Evolutionary conservation across 2,797 vertebrate genomes (phyloP).

Genomic region (Acomys russatus): DNA sequence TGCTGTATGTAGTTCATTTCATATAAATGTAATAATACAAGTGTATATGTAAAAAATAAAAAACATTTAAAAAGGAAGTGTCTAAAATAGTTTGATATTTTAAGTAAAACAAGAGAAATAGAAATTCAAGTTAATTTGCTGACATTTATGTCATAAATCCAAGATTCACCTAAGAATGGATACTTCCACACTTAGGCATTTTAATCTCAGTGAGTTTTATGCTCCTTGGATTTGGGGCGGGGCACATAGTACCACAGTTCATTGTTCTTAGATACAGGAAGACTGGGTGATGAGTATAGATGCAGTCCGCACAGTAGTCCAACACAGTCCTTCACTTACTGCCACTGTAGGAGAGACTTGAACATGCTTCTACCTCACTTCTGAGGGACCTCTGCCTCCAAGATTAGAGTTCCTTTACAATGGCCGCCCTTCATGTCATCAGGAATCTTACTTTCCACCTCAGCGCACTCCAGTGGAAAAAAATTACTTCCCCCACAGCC

Average conservation of each 20-base stretch:
- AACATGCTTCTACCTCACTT: background rate
- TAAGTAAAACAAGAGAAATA: slow-evolving; percentile 14
- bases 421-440: background rate
- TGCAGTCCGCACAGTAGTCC: background rate
- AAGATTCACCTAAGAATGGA: slow-evolving; percentile 29
- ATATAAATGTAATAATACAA: too few relatives aligned
- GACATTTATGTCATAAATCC: background rate
- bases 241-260: background rate
- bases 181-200: background rate
- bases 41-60: too few relatives aligned
- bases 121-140: background rate
- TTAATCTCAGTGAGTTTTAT: slow-evolving; percentile 42
- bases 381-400: background rate
- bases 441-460: background rate
- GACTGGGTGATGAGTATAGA: background rate
- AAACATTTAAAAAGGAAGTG: background rate
- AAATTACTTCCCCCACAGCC: background rate
- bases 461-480: background rate
- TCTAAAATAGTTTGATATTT: background rate
- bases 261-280: background rate
- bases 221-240: background rate
- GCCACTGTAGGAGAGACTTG: background rate
- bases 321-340: background rate
- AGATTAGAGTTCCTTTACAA: background rate
- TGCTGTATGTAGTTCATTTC: too few relatives aligned